Percentiles rank a stretch among this genome's conserved stretches.
phyloP scores from a whole-genome alignment of 1,140 invertebrate genomes.

The Phortica variegata region DNA sequence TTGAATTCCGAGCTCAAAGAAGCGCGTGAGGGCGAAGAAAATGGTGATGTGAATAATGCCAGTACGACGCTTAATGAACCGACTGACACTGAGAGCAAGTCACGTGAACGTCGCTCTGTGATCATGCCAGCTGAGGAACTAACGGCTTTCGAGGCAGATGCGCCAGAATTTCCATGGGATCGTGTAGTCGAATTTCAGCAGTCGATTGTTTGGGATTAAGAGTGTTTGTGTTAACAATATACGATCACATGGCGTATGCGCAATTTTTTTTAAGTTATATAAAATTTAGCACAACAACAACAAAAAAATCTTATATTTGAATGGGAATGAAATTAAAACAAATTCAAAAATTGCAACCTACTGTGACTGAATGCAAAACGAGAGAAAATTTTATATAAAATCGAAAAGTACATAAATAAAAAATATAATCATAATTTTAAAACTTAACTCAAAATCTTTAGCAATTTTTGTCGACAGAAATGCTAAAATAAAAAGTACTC shows the following conservation, averaged over 20 bases:
- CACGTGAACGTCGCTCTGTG: conserved; percentile 28
- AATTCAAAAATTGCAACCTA: conserved; percentile 19
- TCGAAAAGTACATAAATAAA: not conserved
- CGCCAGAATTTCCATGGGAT: conserved; percentile 53
- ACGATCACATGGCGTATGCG: conserved; percentile 1
- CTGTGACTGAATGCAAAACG: conserved; percentile 45
- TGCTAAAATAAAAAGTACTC: too few relatives aligned
- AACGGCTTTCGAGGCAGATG: conserved; percentile 13
- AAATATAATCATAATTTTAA: not conserved
- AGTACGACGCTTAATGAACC: too few relatives aligned
- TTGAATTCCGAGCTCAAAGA: conserved; percentile 14
- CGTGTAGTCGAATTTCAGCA: conserved; percentile 49
- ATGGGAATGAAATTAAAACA: conserved; percentile 15
- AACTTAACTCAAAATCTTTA: too few relatives aligned
- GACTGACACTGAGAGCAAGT: not conserved
- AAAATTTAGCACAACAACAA: conserved; percentile 7
- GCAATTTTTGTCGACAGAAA: not conserved
- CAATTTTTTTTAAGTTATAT: conserved; percentile 1
- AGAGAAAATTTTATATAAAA: not conserved
- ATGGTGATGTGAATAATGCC: not conserved
- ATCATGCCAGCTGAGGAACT: conserved; percentile 14
- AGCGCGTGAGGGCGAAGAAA: conserved; percentile 16
- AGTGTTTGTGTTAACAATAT: not conserved
- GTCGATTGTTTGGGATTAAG: conserved; percentile 46
- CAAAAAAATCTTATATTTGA: conserved; percentile 25